A percentile compares a stretch with the other conserved stretches of the same genome.
Conservation (phyloP, 1,140 invertebrate species). For the Sinonovacula constricta region DNA sequence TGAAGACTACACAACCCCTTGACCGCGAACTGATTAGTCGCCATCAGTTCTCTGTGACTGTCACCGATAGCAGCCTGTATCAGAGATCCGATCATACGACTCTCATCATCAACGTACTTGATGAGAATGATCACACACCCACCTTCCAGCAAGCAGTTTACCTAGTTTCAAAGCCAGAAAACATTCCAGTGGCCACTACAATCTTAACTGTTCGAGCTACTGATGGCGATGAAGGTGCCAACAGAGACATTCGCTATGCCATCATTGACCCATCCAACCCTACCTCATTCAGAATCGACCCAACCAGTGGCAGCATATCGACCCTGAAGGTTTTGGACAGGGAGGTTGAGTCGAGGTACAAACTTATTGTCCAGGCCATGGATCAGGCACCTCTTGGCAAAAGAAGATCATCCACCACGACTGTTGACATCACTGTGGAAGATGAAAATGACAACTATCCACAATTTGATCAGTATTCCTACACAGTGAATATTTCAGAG, state of each 20-base stretch:
- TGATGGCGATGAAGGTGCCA: conserved; percentile 82
- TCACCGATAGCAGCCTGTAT: conserved; percentile 88
- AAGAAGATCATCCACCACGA: conserved; percentile 88
- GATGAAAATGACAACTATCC: conserved; percentile 79
- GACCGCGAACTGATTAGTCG: conserved; percentile 93
- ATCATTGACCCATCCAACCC: conserved; percentile 81
- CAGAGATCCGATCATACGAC: conserved; percentile 90
- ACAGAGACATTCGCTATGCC: conserved; percentile 95
- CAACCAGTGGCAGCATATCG: conserved; percentile 88
- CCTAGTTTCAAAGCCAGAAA: conserved; percentile 65
- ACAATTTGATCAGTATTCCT: conserved; percentile 93
- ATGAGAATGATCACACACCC: conserved; percentile 79
- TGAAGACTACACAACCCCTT: conserved; percentile 90
- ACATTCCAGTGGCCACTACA: conserved; percentile 86
- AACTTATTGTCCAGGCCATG: conserved; percentile 72
- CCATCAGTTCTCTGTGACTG: conserved; percentile 83
- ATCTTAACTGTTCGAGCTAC: conserved; percentile 80
- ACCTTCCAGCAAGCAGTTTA: conserved; percentile 71
- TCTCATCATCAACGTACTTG: conserved; percentile 81
- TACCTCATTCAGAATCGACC: conserved; percentile 90
- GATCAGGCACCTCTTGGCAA: conserved; percentile 80
- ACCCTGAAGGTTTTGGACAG: conserved; percentile 90
- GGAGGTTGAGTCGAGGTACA: conserved; percentile 77
- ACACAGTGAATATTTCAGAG: conserved; percentile 91
- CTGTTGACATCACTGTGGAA: conserved; percentile 87